Conservation (phyloP, 2,888 invertebrate species). For the Pegoplata infirma region DNA sequence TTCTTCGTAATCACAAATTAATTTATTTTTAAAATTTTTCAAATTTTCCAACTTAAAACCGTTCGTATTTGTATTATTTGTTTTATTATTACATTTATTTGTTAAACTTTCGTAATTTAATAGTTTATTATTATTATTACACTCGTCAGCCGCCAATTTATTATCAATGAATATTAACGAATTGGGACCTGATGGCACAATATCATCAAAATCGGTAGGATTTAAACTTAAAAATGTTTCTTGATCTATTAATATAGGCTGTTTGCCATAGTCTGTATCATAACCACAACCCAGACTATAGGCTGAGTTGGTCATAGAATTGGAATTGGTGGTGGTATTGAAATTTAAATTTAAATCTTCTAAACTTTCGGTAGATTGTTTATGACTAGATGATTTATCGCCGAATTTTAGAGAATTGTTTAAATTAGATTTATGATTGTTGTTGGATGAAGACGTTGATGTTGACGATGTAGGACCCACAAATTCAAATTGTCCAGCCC, state of each 20-base stretch:
- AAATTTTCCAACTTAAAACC: constrained; percentile 77
- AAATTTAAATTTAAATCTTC: constrained; percentile 76
- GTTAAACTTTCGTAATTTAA: constrained; percentile 75
- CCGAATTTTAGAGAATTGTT: constrained; percentile 70
- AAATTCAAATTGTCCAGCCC: constrained; percentile 93
- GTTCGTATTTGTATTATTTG: constrained; percentile 76
- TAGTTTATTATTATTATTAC: constrained; percentile 71
- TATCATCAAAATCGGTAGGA: constrained; percentile 77
- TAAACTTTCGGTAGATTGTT: constrained; percentile 73
- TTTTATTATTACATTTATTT: constrained; percentile 75
- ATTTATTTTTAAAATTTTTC: constrained; percentile 78
- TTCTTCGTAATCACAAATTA: constrained; percentile 76
- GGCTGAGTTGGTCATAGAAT: constrained; percentile 68
- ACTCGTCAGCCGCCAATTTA: constrained; percentile 68
- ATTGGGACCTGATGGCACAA: constrained; percentile 76
- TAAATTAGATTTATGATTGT: constrained; percentile 63
- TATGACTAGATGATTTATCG: constrained; percentile 71
- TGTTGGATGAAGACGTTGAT: constrained; percentile 71
- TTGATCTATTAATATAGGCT: constrained; percentile 77
- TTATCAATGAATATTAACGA: constrained; percentile 77
- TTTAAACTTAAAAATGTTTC: constrained; percentile 78
- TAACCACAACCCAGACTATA: constrained; percentile 68
- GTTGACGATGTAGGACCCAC: constrained; percentile 79
- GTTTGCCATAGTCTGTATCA: constrained; percentile 70
- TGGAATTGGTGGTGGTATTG: constrained; percentile 69